Percentiles rank a stretch among this genome's conserved stretches.
Evolutionary conservation across 2,888 invertebrate genomes (phyloP).

Genomic region (Hemaris fuciformis): DNA sequence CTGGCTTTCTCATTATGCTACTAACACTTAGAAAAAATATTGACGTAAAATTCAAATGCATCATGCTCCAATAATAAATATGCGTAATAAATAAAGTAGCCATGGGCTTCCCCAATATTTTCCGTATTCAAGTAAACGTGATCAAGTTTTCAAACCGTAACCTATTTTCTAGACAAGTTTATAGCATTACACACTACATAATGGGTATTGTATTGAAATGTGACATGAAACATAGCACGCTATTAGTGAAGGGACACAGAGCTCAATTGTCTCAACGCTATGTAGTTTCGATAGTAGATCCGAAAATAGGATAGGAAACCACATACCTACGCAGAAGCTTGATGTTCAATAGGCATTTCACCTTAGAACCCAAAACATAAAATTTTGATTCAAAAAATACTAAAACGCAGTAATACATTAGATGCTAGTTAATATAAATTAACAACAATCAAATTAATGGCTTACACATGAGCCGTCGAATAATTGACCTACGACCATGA

Average conservation of each 20-base stretch:
- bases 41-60: too few relatives aligned
- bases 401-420: neutral
- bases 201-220: neutral
- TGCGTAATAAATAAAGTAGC: too few relatives aligned
- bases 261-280: too few relatives aligned
- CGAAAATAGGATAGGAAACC: too few relatives aligned
- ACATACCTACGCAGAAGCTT: too few relatives aligned
- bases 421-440: neutral
- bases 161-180: neutral
- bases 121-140: neutral
- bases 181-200: neutral
- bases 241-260: too few relatives aligned
- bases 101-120: neutral
- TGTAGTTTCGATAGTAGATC: too few relatives aligned
- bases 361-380: too few relatives aligned
- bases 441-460: slow-evolving; percentile 3
- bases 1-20: neutral
- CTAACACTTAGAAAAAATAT: too few relatives aligned
- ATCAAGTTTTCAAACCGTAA: neutral
- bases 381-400: too few relatives aligned
- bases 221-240: neutral
- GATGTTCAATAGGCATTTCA: too few relatives aligned
- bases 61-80: too few relatives aligned
- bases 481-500: slow-evolving; percentile 52
- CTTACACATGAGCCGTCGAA: slow-evolving; percentile 18